phyloP scores from a whole-genome alignment of 2,888 invertebrate genomes.

The Timema cristinae region DNA sequence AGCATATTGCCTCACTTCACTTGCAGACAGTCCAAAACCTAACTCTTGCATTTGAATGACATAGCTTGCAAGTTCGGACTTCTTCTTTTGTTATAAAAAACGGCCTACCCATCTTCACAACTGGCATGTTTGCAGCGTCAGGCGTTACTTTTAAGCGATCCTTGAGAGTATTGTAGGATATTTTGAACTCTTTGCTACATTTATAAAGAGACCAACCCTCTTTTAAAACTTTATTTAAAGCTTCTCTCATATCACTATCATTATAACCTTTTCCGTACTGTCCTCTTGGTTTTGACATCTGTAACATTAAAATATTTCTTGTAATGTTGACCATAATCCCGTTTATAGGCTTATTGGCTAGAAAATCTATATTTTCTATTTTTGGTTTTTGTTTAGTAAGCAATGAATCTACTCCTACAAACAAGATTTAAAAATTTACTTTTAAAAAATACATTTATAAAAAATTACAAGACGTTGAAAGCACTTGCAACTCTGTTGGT shows the following conservation, averaged over 20 bases:
- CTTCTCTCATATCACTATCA: not conserved
- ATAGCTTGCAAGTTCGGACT: not conserved
- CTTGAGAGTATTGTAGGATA: not conserved
- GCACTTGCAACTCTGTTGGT: no score
- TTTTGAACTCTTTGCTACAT: no score
- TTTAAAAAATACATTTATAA: no score
- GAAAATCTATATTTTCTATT: no score
- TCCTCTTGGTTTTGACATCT: constrained; percentile 2
- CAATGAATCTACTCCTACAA: no score
- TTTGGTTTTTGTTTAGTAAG: no score
- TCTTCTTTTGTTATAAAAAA: not conserved
- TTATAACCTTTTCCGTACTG: constrained; percentile 4
- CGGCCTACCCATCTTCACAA: constrained; percentile 2
- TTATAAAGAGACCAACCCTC: not conserved
- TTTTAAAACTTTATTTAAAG: constrained; percentile 5
- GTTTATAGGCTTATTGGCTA: no score
- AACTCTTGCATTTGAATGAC: not conserved
- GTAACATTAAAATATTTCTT: no score
- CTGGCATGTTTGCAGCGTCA: constrained; percentile 8
- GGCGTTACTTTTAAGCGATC: constrained; percentile 8
- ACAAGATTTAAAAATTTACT: no score
- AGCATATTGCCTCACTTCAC: constrained; percentile 6
- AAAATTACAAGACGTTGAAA: no score
- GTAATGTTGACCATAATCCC: no score
- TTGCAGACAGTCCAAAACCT: constrained; percentile 6